These are phyloP conservation scores for Cyrtorhinus lividipennis DNA, from an alignment of 1,140 invertebrate genomes.

Conservation along the genomic window DNA sequence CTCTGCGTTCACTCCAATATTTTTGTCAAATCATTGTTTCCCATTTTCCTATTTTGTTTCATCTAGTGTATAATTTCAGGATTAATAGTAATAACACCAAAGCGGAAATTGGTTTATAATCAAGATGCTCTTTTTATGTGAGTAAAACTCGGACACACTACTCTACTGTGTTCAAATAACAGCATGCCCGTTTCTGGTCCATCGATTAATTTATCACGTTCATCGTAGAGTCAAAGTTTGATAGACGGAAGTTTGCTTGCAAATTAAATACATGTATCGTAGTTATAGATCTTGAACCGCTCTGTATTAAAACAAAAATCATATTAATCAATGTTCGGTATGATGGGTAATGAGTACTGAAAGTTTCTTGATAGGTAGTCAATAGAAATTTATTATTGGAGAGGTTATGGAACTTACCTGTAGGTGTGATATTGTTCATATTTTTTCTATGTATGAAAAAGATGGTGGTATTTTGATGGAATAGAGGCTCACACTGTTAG, in stretches of 20 bases:
- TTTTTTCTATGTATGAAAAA: no score
- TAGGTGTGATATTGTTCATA: no score
- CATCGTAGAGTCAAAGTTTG: background rate
- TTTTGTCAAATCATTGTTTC: background rate
- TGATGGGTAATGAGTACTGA: no score
- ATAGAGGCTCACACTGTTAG: no score
- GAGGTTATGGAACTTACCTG: no score
- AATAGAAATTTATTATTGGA: no score
- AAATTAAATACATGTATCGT: background rate
- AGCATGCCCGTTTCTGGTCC: no score
- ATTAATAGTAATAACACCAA: conserved; percentile 6
- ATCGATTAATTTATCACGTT: background rate
- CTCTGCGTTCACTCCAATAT: background rate
- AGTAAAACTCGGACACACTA: background rate
- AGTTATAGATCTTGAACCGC: background rate
- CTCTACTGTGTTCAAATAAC: no score
- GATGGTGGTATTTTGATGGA: no score
- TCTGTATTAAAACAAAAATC: background rate
- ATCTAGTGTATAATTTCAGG: conserved; percentile 16
- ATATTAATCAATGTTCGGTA: background rate
- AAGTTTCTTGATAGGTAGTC: no score
- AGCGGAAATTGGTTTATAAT: background rate
- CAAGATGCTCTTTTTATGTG: background rate
- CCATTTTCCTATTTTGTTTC: background rate
- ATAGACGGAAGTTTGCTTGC: background rate